phyloP scores from a whole-genome alignment of 1,140 invertebrate genomes.

The Trichonephila clavipes region DNA sequence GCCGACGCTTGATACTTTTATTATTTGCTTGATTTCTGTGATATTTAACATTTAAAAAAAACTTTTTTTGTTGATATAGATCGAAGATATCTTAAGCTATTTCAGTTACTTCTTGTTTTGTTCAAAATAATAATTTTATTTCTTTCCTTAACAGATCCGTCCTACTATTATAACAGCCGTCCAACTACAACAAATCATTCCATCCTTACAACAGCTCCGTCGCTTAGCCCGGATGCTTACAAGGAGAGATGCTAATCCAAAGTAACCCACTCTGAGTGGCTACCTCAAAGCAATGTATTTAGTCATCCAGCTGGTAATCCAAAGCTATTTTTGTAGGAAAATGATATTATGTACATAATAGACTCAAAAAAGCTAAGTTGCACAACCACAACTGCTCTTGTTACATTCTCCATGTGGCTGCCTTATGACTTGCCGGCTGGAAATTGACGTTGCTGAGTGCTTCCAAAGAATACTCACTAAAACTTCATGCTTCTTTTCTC shows the following conservation, averaged over 20 bases:
- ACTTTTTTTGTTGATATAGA: too few species aligned
- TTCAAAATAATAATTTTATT: slow-evolving; percentile 77
- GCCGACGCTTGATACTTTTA: too few species aligned
- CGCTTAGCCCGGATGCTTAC: slow-evolving; percentile 78
- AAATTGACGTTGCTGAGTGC: slow-evolving; percentile 12
- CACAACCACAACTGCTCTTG: slow-evolving; percentile 6
- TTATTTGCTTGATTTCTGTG: too few species aligned
- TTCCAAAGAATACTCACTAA: slow-evolving; percentile 6
- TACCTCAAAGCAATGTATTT: slow-evolving; percentile 63
- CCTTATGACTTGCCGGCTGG: background rate
- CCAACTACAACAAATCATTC: slow-evolving; percentile 33
- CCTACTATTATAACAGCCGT: slow-evolving; percentile 75
- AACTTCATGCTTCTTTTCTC: background rate
- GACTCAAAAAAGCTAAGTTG: background rate
- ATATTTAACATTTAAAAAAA: too few species aligned
- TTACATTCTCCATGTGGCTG: background rate
- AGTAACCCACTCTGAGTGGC: slow-evolving; percentile 49
- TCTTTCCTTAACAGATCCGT: slow-evolving; percentile 67
- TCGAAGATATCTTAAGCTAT: too few species aligned
- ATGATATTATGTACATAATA: slow-evolving; percentile 46
- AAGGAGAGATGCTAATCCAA: slow-evolving; percentile 76
- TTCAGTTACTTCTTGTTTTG: background rate
- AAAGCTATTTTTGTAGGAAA: slow-evolving; percentile 29
- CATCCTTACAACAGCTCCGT: slow-evolving; percentile 64
- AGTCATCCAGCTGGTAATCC: slow-evolving; percentile 66